Conservation (phyloP, 2,797 vertebrate species). For the Cyprinella venusta region DNA sequence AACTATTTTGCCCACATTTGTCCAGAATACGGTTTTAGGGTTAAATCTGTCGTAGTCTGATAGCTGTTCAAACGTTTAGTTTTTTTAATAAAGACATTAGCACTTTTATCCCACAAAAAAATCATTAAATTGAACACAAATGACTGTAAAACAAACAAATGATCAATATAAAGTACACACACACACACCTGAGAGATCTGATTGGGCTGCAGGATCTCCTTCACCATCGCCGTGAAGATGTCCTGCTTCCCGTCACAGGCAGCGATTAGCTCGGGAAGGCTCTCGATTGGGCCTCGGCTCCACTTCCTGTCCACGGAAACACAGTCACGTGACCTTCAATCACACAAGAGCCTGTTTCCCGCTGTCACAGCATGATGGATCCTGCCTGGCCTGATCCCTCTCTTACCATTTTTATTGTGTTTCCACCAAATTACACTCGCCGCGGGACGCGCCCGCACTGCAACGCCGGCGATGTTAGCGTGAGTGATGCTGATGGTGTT, state of each 20-base stretch:
- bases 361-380: constrained; percentile 49
- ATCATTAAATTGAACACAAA: background rate
- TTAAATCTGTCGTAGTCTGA: background rate
- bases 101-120: background rate
- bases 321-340: constrained; percentile 54
- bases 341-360: constrained; percentile 31
- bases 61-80: too few relatives aligned
- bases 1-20: too few relatives aligned
- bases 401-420: constrained; percentile 68
- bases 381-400: constrained; percentile 51
- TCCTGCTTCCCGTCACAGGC: constrained; percentile 86
- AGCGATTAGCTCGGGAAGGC: constrained; percentile 92
- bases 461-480: constrained; percentile 29
- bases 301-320: constrained; percentile 80
- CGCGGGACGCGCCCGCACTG: constrained; percentile 27
- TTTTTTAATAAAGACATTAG: background rate
- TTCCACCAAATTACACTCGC: constrained; percentile 61
- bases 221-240: constrained; percentile 82
- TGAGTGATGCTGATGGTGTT: constrained; percentile 63
- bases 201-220: constrained; percentile 76
- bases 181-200: constrained; percentile 85
- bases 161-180: too few relatives aligned
- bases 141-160: background rate
- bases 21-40: too few relatives aligned
- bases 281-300: constrained; percentile 82